These are phyloP conservation scores for Macrostomum lignano DNA, from an alignment of 1,140 invertebrate species.

Conservation along the genomic window DNA sequence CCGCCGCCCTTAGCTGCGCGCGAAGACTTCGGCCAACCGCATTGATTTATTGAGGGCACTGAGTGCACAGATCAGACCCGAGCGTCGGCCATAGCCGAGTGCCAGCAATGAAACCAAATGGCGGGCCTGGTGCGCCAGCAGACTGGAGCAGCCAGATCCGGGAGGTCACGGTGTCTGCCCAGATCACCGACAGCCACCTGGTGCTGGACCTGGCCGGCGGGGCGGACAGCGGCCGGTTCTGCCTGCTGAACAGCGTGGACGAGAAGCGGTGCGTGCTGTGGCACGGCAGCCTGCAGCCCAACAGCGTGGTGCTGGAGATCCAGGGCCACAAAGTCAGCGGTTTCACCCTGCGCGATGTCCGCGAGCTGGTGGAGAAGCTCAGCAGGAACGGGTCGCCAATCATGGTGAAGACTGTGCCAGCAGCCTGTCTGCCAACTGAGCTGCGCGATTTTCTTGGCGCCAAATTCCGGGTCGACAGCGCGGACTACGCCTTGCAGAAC, in stretches of 20 bases:
- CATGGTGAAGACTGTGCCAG: constrained; percentile 31
- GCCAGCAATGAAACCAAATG: no score
- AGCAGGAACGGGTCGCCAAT: constrained; percentile 33
- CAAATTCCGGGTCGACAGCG: constrained; percentile 36
- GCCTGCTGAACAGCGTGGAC: constrained; percentile 8
- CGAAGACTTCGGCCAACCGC: no score
- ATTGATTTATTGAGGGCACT: no score
- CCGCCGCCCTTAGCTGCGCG: no score
- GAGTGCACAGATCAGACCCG: no score
- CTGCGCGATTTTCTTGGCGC: constrained; percentile 35
- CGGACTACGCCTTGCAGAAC: constrained; percentile 39
- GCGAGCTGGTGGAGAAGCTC: constrained; percentile 34
- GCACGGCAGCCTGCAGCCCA: constrained; percentile 18
- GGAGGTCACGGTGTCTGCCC: neutral
- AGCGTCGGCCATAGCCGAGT: no score
- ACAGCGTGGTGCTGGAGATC: constrained; percentile 35
- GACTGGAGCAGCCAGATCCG: neutral
- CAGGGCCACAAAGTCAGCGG: constrained; percentile 37
- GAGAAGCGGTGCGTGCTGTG: constrained; percentile 12
- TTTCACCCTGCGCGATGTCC: constrained; percentile 34
- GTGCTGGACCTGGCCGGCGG: neutral
- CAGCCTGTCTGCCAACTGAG: constrained; percentile 30
- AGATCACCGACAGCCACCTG: neutral
- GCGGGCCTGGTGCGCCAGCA: no score
- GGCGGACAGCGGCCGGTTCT: neutral